A percentile compares a stretch with the other conserved stretches of the same genome.
These are phyloP conservation scores for Diarsia brunnea DNA, from an alignment of 2,888 invertebrate genomes.

Conservation along the genomic window DNA sequence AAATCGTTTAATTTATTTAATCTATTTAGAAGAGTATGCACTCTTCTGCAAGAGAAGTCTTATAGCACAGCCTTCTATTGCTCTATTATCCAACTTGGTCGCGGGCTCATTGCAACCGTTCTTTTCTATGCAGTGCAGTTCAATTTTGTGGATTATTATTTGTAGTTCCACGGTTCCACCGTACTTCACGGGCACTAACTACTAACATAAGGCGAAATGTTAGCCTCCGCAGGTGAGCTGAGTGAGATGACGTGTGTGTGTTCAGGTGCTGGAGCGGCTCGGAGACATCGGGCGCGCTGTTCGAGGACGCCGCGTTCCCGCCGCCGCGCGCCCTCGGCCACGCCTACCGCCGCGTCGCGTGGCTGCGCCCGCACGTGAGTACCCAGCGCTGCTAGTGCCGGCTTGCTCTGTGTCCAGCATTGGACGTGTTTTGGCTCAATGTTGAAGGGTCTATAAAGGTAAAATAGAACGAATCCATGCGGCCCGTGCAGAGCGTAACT, in stretches of 20 bases:
- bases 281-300: constrained; percentile 82
- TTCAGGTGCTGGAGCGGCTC: constrained; percentile 73
- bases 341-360: constrained; percentile 91
- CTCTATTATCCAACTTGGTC: neutral
- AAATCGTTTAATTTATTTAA: neutral
- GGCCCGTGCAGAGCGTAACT: neutral
- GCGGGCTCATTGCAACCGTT: neutral
- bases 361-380: constrained; percentile 93
- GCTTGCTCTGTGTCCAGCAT: neutral
- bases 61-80: neutral
- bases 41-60: too few species aligned
- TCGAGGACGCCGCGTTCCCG: constrained; percentile 80
- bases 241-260: neutral
- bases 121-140: neutral
- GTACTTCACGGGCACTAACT: neutral
- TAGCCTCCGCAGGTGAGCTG: neutral
- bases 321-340: constrained; percentile 80
- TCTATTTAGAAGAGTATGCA: too few species aligned
- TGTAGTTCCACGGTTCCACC: neutral
- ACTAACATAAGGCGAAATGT: neutral
- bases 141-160: neutral
- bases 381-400: neutral
- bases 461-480: too few species aligned
- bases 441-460: neutral
- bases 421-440: neutral